Percentiles rank a stretch among this genome's conserved stretches.
phyloP scores from a whole-genome alignment of 2,113 vertebrate species.

The Suncus etruscus region DNA sequence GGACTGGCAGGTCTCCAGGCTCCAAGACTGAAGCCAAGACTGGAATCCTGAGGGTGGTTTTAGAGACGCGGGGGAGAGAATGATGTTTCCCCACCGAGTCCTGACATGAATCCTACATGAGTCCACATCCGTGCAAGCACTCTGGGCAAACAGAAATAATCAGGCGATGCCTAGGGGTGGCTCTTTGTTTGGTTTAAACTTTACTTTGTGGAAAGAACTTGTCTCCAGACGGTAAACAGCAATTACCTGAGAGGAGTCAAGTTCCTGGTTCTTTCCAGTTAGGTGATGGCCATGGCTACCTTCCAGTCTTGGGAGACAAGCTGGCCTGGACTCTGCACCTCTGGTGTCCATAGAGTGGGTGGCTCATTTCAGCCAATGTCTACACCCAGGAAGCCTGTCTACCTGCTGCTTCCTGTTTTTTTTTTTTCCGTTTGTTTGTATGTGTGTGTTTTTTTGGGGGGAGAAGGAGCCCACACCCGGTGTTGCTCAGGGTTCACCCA shows the following conservation, averaged over 20 bases:
- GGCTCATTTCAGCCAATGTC: slow-evolving; percentile 30
- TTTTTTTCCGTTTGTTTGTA: too few species aligned
- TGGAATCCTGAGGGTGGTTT: slow-evolving; percentile 30
- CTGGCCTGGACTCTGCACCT: background rate
- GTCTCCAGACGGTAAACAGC: slow-evolving; percentile 40
- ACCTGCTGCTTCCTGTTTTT: background rate
- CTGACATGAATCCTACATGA: background rate
- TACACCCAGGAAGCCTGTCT: slow-evolving; percentile 67
- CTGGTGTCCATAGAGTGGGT: slow-evolving; percentile 35
- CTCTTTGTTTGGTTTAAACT: slow-evolving; percentile 1
- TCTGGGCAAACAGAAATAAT: background rate
- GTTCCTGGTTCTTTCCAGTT: slow-evolving; percentile 4
- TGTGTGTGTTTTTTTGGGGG: too few species aligned
- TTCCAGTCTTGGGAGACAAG: too few species aligned
- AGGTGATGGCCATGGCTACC: background rate
- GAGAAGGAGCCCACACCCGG: too few species aligned
- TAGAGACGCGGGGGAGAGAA: background rate
- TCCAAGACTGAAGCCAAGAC: slow-evolving; percentile 39
- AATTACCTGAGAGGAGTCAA: slow-evolving; percentile 37
- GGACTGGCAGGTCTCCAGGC: slow-evolving; percentile 36
- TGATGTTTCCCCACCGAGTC: background rate
- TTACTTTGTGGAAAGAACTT: slow-evolving; percentile 30
- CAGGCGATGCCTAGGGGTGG: slow-evolving; percentile 14
- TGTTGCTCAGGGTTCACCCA: too few species aligned
- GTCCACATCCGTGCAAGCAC: background rate